These are phyloP conservation scores for Morpho helenor DNA, from an alignment of 2,888 invertebrate species.

Conservation along the genomic window DNA sequence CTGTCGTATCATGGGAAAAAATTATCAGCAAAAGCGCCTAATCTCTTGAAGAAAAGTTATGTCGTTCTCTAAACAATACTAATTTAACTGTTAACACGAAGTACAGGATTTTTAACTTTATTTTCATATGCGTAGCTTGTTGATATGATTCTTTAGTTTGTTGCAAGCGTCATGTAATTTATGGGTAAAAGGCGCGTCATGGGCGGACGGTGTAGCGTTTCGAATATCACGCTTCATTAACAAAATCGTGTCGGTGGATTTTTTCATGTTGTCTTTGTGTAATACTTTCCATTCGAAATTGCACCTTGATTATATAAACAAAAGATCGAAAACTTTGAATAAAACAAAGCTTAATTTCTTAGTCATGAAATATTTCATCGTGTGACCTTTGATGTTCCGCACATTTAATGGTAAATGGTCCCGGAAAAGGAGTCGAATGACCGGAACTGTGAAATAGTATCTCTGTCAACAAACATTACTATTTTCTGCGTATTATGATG, in stretches of 20 bases:
- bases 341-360: neutral
- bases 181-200: conserved; percentile 42
- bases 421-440: conserved; percentile 19
- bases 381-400: conserved; percentile 24
- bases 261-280: conserved; percentile 22
- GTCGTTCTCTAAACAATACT: conserved; percentile 31
- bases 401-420: conserved; percentile 25
- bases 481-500: neutral
- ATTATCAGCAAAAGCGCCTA: conserved; percentile 21
- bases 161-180: conserved; percentile 39
- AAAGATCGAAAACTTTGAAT: conserved; percentile 9
- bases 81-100: conserved; percentile 5
- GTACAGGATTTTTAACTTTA: conserved; percentile 20
- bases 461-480: conserved; percentile 27
- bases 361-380: conserved; percentile 16
- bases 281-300: conserved; percentile 15
- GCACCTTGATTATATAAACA: conserved; percentile 4
- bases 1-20: conserved; percentile 36
- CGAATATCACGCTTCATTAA: conserved; percentile 61
- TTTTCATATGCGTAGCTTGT: conserved; percentile 6
- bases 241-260: conserved; percentile 35
- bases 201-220: conserved; percentile 53
- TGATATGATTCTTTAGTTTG: neutral
- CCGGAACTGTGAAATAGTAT: conserved; percentile 29
- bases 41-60: conserved; percentile 32